Evolutionary conservation across 1,140 invertebrate species (phyloP).

Genomic region (Zaprionus lachaisei): DNA sequence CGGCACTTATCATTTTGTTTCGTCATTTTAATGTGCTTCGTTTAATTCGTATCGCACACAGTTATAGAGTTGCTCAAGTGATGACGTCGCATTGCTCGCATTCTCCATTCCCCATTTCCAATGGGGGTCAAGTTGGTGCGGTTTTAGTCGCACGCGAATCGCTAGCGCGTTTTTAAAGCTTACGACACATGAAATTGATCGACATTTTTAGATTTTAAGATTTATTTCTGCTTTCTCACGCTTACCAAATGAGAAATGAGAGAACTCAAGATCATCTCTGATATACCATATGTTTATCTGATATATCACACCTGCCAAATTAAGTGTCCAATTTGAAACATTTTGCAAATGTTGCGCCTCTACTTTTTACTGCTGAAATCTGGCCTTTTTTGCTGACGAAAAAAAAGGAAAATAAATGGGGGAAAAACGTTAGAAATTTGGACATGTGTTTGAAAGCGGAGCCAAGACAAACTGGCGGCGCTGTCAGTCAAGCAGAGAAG

Average conservation of each 20-base stretch:
- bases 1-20: constrained; percentile 51
- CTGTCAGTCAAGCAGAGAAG: constrained; percentile 37
- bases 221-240: constrained; percentile 12
- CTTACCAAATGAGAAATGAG: background rate
- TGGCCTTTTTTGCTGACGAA: constrained; percentile 36
- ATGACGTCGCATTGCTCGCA: constrained; percentile 1
- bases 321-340: constrained; percentile 24
- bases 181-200: constrained; percentile 54
- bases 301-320: constrained; percentile 49
- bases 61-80: constrained; percentile 20
- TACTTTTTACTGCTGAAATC: constrained; percentile 52
- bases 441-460: constrained; percentile 54
- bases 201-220: constrained; percentile 39
- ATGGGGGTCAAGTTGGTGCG: constrained; percentile 33
- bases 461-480: constrained; percentile 67
- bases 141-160: constrained; percentile 44
- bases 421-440: constrained; percentile 14
- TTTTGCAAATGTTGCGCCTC: constrained; percentile 58
- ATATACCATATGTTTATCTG: constrained; percentile 17
- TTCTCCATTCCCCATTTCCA: constrained; percentile 1
- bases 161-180: constrained; percentile 28
- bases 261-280: background rate
- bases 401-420: constrained; percentile 18
- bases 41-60: constrained; percentile 49
- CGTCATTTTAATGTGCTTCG: constrained; percentile 56